Base-by-base conservation (phyloP, 1,140 invertebrate genomes). In the Drosophila triauraria region DNA sequence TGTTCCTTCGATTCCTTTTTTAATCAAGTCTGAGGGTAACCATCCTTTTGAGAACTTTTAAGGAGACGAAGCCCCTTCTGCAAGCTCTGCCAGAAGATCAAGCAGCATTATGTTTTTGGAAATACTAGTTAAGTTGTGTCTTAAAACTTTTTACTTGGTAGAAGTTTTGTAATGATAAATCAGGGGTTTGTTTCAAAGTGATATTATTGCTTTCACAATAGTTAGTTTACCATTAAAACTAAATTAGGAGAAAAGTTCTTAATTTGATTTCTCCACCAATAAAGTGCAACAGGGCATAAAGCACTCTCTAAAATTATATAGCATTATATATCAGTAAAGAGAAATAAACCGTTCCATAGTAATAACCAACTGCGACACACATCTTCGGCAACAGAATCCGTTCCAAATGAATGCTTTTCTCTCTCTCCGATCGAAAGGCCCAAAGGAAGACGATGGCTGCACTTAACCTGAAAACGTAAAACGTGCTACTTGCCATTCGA, bases 391-490 rank as follows among this genome's bases (percentile, higher is more conserved):
- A 32, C 54, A 69, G 58, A 57, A 74, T 78, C 72, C 69, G 85
- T 88, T 88, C 65, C 85, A 81, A 84, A 35, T 70, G 77, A 81
- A 78, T 75, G 57, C 40, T 8, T 38, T 5, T 3, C 13, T 9
- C 13, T 15, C 38, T 61, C 44, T 47, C 13, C 50, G 40, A 62
- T 56, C 63, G 27, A 59, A 64, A 13, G 30, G 48, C 25, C 64
- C 30, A 56, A 46, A 46, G n/a, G 64, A 53, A 69, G 40, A 54
- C 70, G 56, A 46, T 67, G 35, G 44, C 38, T 62, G 57, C 57
- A 76, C 74, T 78, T 78, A 78, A 84, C 80, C 84, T 88, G 60
- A 69, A 85, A 75, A 78, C 69, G 78, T 82, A 57, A 74, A 54
- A 70, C 50, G 61, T 69, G 64, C 35, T 51, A 53, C 53, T 62